phyloP scores from a whole-genome alignment of 2,888 invertebrate genomes.

The Cephus sareptanus region DNA sequence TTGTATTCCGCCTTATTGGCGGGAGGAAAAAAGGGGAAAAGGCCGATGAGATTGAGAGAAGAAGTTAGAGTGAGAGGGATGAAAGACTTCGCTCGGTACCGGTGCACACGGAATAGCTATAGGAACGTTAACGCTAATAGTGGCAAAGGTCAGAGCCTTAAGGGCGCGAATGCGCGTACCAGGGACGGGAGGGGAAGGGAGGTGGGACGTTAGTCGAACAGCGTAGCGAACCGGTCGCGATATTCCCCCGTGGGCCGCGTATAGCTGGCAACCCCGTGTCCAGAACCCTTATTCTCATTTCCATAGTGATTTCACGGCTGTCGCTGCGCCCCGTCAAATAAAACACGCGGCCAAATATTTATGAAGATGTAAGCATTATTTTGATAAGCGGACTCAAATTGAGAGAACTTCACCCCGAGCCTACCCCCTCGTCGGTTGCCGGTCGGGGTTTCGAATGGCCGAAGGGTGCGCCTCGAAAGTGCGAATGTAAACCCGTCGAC shows the following conservation, averaged over 20 bases:
- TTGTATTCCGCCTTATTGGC: neutral
- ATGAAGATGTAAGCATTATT: slow-evolving; percentile 66
- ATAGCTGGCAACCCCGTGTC: neutral
- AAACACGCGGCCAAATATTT: slow-evolving; percentile 58
- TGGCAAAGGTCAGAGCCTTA: neutral
- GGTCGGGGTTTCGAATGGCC: slow-evolving; percentile 11
- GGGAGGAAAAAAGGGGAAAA: neutral
- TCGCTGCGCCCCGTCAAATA: slow-evolving; percentile 38
- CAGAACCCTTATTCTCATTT: neutral
- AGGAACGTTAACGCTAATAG: neutral
- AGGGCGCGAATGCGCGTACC: neutral
- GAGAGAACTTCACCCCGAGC: slow-evolving; percentile 31
- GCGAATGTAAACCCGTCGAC: slow-evolving; percentile 64
- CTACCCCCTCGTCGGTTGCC: neutral
- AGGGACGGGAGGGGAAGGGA: neutral
- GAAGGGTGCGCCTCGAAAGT: slow-evolving; percentile 43
- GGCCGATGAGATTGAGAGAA: neutral
- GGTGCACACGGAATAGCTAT: neutral
- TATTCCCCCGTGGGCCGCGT: neutral
- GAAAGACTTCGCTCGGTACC: neutral
- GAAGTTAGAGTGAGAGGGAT: neutral
- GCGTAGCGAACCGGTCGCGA: neutral
- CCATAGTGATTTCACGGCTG: slow-evolving; percentile 57
- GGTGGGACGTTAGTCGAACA: neutral
- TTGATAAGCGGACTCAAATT: slow-evolving; percentile 62